A percentile compares a stretch with the other conserved stretches of the same genome.
phyloP scores from a whole-genome alignment of 2,888 invertebrate species.

The Drosophila formosana region DNA sequence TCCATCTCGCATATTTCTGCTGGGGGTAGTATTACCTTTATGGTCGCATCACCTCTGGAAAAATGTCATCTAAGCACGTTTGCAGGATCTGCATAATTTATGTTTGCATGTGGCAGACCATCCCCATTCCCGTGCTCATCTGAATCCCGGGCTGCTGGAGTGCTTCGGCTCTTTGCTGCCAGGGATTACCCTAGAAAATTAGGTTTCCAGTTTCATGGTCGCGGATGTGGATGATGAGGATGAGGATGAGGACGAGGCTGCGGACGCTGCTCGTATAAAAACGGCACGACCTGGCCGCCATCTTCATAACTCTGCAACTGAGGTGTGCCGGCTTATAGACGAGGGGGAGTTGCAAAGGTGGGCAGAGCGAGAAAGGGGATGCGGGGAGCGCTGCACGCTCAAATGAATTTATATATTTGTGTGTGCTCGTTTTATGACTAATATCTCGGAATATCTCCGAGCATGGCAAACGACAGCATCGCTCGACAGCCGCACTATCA shows the following conservation, averaged over 20 bases:
- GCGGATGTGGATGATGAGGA: constrained; percentile 28
- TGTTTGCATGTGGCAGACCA: constrained; percentile 63
- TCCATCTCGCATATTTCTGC: not conserved
- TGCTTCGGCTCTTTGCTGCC: constrained; percentile 57
- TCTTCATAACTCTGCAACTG: constrained; percentile 64
- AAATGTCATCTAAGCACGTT: constrained; percentile 82
- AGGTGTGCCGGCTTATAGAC: constrained; percentile 21
- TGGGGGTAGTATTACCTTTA: constrained; percentile 61
- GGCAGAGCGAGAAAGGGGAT: constrained; percentile 3
- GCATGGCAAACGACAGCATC: constrained; percentile 51
- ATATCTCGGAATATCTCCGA: constrained; percentile 78
- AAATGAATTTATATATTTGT: constrained; percentile 78
- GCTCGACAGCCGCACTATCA: constrained; percentile 66
- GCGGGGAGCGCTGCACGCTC: constrained; percentile 53
- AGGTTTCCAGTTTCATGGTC: constrained; percentile 79
- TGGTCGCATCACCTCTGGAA: constrained; percentile 63
- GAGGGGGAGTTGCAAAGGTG: not conserved
- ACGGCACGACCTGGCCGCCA: constrained; percentile 74
- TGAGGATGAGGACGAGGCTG: not conserved
- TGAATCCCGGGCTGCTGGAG: constrained; percentile 15
- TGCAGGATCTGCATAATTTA: constrained; percentile 83
- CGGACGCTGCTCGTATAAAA: constrained; percentile 73
- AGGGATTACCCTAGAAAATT: constrained; percentile 82
- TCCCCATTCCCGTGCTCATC: not conserved
- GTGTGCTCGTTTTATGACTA: constrained; percentile 80